Evolutionary conservation across 2,888 invertebrate genomes (phyloP).

Genomic region (Autographa pulchrina): DNA sequence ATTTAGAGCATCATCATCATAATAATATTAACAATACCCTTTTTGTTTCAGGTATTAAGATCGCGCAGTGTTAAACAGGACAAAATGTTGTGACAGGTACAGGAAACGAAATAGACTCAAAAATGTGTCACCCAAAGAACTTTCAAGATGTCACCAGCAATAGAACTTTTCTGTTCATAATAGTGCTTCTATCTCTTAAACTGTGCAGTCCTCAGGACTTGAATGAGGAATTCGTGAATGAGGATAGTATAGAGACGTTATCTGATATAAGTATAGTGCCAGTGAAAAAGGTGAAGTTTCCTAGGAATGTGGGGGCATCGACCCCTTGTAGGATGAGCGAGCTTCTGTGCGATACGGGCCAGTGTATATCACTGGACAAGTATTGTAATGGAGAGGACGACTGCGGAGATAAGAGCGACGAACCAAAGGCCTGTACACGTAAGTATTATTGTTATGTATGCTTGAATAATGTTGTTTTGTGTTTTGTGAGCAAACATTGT

Average conservation of each 20-base stretch:
- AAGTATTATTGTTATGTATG: conserved; percentile 81
- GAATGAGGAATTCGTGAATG: conserved; percentile 82
- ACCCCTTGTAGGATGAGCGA: conserved; percentile 90
- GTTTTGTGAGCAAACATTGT: conserved; percentile 9
- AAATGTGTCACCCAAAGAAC: conserved; percentile 81
- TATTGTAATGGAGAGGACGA: conserved; percentile 94
- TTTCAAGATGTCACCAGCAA: conserved; percentile 76
- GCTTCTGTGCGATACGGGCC: conserved; percentile 90
- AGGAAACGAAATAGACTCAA: conserved; percentile 57
- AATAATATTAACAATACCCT: conserved; percentile 10
- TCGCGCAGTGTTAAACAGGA: conserved; percentile 37
- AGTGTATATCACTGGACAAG: conserved; percentile 93
- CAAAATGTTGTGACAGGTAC: conserved; percentile 79
- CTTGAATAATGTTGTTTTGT: conserved; percentile 8
- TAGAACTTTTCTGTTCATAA: conserved; percentile 83
- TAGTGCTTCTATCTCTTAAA: conserved; percentile 82
- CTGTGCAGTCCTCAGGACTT: conserved; percentile 85
- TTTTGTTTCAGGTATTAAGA: conserved; percentile 75
- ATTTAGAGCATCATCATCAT: background rate
- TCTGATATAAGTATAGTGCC: conserved; percentile 73
- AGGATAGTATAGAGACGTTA: conserved; percentile 76
- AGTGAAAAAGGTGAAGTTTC: conserved; percentile 75
- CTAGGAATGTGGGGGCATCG: conserved; percentile 68
- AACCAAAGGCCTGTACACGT: conserved; percentile 93
- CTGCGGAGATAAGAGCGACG: conserved; percentile 94